Evolutionary conservation across 2,888 invertebrate genomes (phyloP).

Genomic region (Cacoxenus indagator): DNA sequence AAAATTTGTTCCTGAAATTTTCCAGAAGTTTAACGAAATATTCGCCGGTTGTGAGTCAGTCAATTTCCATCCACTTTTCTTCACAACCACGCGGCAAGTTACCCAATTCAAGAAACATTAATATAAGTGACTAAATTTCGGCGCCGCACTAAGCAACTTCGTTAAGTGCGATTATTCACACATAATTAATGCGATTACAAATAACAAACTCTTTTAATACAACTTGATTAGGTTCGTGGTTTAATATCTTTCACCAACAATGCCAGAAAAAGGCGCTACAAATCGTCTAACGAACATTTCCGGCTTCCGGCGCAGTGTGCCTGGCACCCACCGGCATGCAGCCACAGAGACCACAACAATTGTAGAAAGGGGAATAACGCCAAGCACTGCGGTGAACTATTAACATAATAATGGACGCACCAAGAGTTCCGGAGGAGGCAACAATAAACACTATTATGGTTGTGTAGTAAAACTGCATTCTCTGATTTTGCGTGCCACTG

Average conservation of each 20-base stretch:
- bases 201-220: too few relatives aligned
- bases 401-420: not conserved
- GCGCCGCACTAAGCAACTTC: too few relatives aligned
- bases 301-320: not conserved
- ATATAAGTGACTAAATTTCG: too few relatives aligned
- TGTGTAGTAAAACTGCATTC: not conserved
- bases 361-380: not conserved
- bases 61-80: too few relatives aligned
- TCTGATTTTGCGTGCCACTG: not conserved
- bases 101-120: too few relatives aligned
- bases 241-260: not conserved
- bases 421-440: not conserved
- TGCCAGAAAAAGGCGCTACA: not conserved
- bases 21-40: too few relatives aligned
- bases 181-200: not conserved
- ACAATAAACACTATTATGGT: too few relatives aligned
- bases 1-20: too few relatives aligned
- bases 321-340: not conserved
- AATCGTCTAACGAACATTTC: conserved; percentile 5
- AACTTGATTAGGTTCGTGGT: not conserved
- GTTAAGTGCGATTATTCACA: not conserved
- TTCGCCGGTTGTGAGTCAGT: too few relatives aligned
- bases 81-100: too few relatives aligned
- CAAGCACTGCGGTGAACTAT: not conserved
- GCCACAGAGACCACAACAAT: not conserved